phyloP scores from a whole-genome alignment of 2,888 invertebrate species.

The Ceratothoa steindachneri region DNA sequence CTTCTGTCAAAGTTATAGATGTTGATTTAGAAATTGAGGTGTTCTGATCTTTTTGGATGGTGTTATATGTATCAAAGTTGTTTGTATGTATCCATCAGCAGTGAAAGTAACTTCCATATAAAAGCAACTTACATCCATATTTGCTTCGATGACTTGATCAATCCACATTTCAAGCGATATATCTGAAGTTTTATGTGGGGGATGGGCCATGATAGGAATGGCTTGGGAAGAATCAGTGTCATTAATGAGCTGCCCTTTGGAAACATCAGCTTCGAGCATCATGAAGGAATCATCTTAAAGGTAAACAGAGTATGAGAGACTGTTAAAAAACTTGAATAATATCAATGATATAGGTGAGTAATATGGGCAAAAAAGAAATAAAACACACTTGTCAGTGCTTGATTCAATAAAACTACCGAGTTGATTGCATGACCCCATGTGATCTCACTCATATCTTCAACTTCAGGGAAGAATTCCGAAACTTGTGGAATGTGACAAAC shows the following conservation, averaged over 20 bases:
- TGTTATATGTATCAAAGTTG: too few relatives aligned
- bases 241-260: conserved; percentile 60
- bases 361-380: neutral
- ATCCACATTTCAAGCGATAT: conserved; percentile 71
- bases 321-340: neutral
- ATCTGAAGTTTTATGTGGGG: conserved; percentile 68
- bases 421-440: conserved; percentile 86
- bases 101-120: too few relatives aligned
- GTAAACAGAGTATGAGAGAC: conserved; percentile 18
- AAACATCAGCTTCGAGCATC: conserved; percentile 84
- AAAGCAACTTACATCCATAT: conserved; percentile 33
- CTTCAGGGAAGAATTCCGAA: conserved; percentile 32
- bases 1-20: too few relatives aligned
- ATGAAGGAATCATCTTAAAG: conserved; percentile 59
- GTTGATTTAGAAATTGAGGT: too few relatives aligned
- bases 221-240: conserved; percentile 56
- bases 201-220: conserved; percentile 80
- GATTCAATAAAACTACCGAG: conserved; percentile 61
- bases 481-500: conserved; percentile 23
- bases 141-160: conserved; percentile 57
- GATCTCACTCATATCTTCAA: conserved; percentile 65
- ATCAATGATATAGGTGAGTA: too few relatives aligned
- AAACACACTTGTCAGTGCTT: conserved; percentile 60
- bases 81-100: too few relatives aligned
- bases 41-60: too few relatives aligned